Conservation (phyloP, 2,797 vertebrate species). For the Scyliorhinus canicula region DNA sequence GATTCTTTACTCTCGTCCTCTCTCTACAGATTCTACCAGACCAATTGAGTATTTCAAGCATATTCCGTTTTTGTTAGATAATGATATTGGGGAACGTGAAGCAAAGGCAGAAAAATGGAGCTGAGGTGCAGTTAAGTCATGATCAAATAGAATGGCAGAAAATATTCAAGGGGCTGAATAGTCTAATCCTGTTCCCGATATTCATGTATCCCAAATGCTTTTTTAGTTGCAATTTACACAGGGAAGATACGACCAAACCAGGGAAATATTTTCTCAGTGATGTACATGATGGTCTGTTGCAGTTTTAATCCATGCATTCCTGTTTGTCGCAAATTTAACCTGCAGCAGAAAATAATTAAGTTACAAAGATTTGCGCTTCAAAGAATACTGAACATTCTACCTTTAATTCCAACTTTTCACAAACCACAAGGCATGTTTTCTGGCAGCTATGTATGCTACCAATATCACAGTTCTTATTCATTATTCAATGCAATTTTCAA, state of each 20-base stretch:
- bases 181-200: background rate
- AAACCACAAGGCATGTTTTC: background rate
- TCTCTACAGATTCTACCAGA: too few relatives aligned
- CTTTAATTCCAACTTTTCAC: background rate
- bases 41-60: too few relatives aligned
- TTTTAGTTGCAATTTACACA: background rate
- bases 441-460: conserved; percentile 40
- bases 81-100: background rate
- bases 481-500: conserved; percentile 68
- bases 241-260: background rate
- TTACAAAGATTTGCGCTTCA: background rate
- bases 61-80: too few relatives aligned
- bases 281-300: background rate
- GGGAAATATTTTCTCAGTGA: background rate
- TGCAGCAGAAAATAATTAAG: background rate
- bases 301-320: background rate
- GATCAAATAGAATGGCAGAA: background rate
- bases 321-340: background rate
- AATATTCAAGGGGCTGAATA: background rate
- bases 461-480: conserved; percentile 58
- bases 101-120: background rate
- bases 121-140: background rate
- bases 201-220: background rate
- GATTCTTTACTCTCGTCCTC: too few relatives aligned
- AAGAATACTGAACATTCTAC: background rate